These are phyloP conservation scores for Battus philenor DNA, from an alignment of 1,140 invertebrate species.

Conservation along the genomic window DNA sequence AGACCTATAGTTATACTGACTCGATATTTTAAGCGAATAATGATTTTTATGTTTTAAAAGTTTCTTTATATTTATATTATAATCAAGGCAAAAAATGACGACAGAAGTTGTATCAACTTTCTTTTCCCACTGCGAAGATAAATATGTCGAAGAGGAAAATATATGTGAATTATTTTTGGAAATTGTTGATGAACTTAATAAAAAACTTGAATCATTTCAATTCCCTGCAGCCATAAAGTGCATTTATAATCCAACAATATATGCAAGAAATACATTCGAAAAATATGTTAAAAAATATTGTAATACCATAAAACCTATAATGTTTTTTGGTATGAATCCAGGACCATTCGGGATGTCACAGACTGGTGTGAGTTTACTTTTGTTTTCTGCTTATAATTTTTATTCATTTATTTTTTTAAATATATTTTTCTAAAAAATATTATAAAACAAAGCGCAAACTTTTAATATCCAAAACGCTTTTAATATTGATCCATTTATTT, in stretches of 20 bases:
- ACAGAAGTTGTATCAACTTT: conserved; percentile 11
- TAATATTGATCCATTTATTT: too few species aligned
- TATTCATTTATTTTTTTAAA: conserved; percentile 2
- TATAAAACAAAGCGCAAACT: not conserved
- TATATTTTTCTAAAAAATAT: not conserved
- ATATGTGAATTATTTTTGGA: conserved; percentile 37
- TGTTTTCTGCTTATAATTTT: conserved; percentile 7
- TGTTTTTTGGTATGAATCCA: conserved; percentile 95
- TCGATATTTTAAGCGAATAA: too few species aligned
- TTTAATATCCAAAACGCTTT: not conserved
- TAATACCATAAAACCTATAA: conserved; percentile 80
- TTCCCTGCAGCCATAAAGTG: conserved; percentile 41
- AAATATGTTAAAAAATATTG: conserved; percentile 69
- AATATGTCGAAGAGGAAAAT: not conserved
- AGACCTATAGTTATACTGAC: too few species aligned
- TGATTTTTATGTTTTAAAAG: too few species aligned
- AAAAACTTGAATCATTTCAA: conserved; percentile 29
- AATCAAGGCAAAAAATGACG: not conserved
- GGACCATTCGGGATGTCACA: conserved; percentile 96
- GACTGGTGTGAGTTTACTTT: conserved; percentile 84
- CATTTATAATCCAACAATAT: conserved; percentile 88
- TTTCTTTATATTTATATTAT: too few species aligned
- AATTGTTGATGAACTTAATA: conserved; percentile 41
- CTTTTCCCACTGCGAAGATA: not conserved
- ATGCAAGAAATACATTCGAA: conserved; percentile 85